These are phyloP conservation scores for Chloroclystis v-ata DNA, from an alignment of 2,888 invertebrate genomes.

Conservation along the genomic window DNA sequence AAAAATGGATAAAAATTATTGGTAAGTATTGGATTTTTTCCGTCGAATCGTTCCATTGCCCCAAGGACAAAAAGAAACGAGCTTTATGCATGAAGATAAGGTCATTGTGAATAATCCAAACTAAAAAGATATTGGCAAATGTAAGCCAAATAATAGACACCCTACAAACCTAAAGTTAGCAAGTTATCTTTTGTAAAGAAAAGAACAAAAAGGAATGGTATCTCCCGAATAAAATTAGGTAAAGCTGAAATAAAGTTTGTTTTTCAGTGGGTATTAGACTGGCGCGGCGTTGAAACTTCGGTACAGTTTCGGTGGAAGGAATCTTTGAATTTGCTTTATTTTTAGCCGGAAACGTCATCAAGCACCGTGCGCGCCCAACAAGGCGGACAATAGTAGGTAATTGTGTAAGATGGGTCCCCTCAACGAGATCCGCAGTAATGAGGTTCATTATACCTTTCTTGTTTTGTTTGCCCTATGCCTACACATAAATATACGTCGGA, in stretches of 20 bases:
- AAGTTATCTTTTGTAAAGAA: neutral
- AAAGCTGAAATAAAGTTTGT: slow-evolving; percentile 1
- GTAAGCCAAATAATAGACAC: neutral
- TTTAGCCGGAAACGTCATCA: slow-evolving; percentile 11
- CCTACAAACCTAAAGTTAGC: neutral
- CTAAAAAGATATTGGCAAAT: neutral
- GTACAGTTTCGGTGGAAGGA: neutral
- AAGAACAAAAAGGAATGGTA: neutral
- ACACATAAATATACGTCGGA: too few species aligned
- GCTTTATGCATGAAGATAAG: neutral
- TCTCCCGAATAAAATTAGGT: slow-evolving; percentile 2
- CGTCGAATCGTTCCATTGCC: slow-evolving; percentile 4
- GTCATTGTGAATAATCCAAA: too few species aligned
- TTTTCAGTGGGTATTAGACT: neutral
- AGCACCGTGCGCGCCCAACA: slow-evolving; percentile 16
- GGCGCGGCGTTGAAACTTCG: neutral
- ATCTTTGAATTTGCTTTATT: slow-evolving; percentile 8
- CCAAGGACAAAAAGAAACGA: neutral
- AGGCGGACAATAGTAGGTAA: slow-evolving; percentile 22
- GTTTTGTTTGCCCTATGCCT: slow-evolving; percentile 1
- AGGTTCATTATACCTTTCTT: slow-evolving; percentile 17
- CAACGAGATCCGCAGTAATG: slow-evolving; percentile 15
- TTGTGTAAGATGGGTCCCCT: slow-evolving; percentile 23
- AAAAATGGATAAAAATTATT: slow-evolving; percentile 17
- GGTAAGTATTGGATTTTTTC: slow-evolving; percentile 4